phyloP scores from a whole-genome alignment of 92 coral and sea anemone genomes.

The Actinernus sp. region DNA sequence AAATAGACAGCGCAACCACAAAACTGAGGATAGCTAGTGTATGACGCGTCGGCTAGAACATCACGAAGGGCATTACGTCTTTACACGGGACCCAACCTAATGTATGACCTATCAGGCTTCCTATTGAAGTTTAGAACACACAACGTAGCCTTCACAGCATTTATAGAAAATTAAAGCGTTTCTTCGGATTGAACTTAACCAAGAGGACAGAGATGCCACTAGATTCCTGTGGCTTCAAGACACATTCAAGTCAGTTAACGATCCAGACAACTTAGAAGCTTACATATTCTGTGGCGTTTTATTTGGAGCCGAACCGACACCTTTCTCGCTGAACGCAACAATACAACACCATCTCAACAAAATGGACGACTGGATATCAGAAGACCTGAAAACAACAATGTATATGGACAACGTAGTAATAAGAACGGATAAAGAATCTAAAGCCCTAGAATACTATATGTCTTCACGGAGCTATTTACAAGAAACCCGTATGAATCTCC shows the following conservation, averaged over 20 bases:
- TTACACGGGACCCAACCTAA: conserved; percentile 24
- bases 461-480: no score
- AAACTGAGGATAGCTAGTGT: conserved; percentile 17
- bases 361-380: conserved; percentile 11
- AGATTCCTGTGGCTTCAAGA: no score
- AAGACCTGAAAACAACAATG: no score
- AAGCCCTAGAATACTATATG: no score
- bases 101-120: conserved; percentile 15
- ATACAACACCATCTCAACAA: conserved; percentile 12
- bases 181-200: conserved; percentile 18
- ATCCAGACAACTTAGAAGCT: conserved; percentile 9
- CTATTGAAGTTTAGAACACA: conserved; percentile 25
- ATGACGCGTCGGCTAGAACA: conserved; percentile 19
- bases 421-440: no score
- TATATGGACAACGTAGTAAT: no score
- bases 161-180: conserved; percentile 25
- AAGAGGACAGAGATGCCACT: conserved; percentile 21
- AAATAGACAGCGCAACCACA: conserved; percentile 39
- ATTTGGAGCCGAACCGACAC: conserved; percentile 42
- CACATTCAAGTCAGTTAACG: no score
- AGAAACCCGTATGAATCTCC: no score
- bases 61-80: conserved; percentile 7
- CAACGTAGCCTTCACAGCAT: conserved; percentile 15
- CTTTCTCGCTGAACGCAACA: no score
- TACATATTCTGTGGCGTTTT: conserved; percentile 31